Percentiles rank a stretch among this genome's conserved stretches.
These are phyloP conservation scores for Sphenopsis melanotis DNA, from an alignment of 2,797 vertebrate genomes.

Conservation along the genomic window DNA sequence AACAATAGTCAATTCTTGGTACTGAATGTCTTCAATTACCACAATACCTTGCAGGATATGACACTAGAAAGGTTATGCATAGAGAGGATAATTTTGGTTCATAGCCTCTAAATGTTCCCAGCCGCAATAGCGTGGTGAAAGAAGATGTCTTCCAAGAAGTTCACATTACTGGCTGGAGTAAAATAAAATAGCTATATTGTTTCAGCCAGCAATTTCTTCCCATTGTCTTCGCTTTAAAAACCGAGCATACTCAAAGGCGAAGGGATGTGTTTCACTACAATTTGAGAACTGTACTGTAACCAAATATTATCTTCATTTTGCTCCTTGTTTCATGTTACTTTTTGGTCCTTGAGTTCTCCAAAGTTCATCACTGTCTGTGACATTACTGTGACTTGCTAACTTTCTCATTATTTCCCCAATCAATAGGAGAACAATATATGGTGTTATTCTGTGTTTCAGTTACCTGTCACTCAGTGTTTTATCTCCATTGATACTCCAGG, in stretches of 20 bases:
- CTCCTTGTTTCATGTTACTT: slow-evolving; percentile 96
- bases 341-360: slow-evolving; percentile 81
- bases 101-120: slow-evolving; percentile 80
- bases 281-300: slow-evolving; percentile 90
- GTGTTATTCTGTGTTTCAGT: slow-evolving; percentile 87
- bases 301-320: slow-evolving; percentile 94
- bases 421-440: slow-evolving; percentile 93
- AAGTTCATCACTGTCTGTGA: slow-evolving; percentile 79
- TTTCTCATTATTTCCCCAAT: slow-evolving; percentile 82
- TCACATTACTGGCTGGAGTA: slow-evolving; percentile 89
- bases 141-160: slow-evolving; percentile 99
- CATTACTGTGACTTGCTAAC: slow-evolving; percentile 78
- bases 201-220: slow-evolving; percentile 89
- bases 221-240: slow-evolving; percentile 93
- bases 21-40: slow-evolving; percentile 38
- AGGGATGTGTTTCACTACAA: slow-evolving; percentile 87
- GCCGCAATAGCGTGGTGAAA: slow-evolving; percentile 88
- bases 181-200: slow-evolving; percentile 95
- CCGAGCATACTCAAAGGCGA: slow-evolving; percentile 80
- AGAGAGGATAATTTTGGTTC: slow-evolving; percentile 77
- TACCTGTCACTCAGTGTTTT: slow-evolving; percentile 91
- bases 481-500: slow-evolving; percentile 87
- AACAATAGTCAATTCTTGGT: slow-evolving; percentile 37
- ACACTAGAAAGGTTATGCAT: slow-evolving; percentile 53
- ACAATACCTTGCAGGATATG: slow-evolving; percentile 49